These are phyloP conservation scores for Otolemur crassicaudatus DNA, from an alignment of 2,797 vertebrate genomes.

Conservation along the genomic window DNA sequence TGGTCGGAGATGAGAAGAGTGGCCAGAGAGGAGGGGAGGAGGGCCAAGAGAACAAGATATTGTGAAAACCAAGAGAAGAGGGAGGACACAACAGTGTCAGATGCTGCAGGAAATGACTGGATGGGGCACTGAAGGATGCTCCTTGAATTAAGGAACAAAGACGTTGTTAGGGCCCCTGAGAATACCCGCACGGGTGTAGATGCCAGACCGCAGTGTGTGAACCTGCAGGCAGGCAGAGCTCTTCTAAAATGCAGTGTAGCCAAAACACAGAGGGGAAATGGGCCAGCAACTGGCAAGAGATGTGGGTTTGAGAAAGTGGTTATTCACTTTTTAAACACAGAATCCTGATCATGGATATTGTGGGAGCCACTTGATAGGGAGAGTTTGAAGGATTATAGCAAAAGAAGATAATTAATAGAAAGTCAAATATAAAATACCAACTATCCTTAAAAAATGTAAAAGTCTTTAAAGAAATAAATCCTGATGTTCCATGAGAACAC, in stretches of 20 bases:
- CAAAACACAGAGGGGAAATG: not conserved
- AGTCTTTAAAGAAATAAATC: slow-evolving; percentile 14
- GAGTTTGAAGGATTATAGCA: slow-evolving; percentile 50
- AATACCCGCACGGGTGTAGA: not conserved
- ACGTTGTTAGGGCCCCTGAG: not conserved
- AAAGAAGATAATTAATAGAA: slow-evolving; percentile 7
- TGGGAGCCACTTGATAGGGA: slow-evolving; percentile 4
- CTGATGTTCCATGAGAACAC: slow-evolving; percentile 33
- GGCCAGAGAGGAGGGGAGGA: not conserved
- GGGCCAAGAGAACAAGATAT: not conserved
- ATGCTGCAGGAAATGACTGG: not conserved
- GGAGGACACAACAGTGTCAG: not conserved
- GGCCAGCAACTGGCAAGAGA: not conserved
- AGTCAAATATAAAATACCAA: not conserved
- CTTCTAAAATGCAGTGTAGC: not conserved
- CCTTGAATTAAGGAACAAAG: not conserved
- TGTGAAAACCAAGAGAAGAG: not conserved
- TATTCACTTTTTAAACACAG: slow-evolving; percentile 5
- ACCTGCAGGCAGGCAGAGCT: not conserved
- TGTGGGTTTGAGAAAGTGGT: not conserved
- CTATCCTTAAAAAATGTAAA: slow-evolving; percentile 10
- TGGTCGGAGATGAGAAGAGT: not conserved
- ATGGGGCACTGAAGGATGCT: not conserved
- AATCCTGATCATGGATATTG: not conserved
- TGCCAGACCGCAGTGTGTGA: not conserved